Evolutionary conservation across 2,113 vertebrate genomes (phyloP).

Genomic region (Theristicus caerulescens): DNA sequence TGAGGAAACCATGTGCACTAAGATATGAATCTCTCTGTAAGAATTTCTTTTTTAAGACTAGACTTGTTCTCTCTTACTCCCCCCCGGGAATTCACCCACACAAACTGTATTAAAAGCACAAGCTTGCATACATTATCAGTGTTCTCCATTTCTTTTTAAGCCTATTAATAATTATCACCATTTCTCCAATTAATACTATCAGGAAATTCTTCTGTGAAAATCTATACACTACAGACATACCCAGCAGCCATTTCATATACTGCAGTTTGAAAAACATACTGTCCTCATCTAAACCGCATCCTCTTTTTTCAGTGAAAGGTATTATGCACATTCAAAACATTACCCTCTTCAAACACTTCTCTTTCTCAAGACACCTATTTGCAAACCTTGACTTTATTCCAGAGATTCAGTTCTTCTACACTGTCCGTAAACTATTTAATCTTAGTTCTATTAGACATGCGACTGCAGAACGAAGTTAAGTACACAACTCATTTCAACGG

Average conservation of each 20-base stretch:
- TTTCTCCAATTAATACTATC: not conserved
- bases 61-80: not conserved
- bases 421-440: not conserved
- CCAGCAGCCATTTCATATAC: not conserved
- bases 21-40: not conserved
- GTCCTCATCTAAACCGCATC: not conserved
- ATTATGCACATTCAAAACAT: not conserved
- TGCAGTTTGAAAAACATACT: not conserved
- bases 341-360: not conserved
- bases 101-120: not conserved
- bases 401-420: not conserved
- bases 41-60: not conserved
- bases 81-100: not conserved
- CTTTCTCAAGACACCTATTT: not conserved
- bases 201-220: not conserved
- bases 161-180: constrained; percentile 16
- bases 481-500: not conserved
- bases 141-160: not conserved
- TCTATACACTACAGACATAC: not conserved
- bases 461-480: not conserved
- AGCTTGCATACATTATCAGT: not conserved
- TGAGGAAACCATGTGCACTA: not conserved
- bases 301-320: not conserved
- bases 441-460: not conserved
- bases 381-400: not conserved